Evolutionary conservation across 1,140 invertebrate genomes (phyloP), one percentile per base, ranked within the genome.

Genomic region (Elysia chlorotica): DNA sequence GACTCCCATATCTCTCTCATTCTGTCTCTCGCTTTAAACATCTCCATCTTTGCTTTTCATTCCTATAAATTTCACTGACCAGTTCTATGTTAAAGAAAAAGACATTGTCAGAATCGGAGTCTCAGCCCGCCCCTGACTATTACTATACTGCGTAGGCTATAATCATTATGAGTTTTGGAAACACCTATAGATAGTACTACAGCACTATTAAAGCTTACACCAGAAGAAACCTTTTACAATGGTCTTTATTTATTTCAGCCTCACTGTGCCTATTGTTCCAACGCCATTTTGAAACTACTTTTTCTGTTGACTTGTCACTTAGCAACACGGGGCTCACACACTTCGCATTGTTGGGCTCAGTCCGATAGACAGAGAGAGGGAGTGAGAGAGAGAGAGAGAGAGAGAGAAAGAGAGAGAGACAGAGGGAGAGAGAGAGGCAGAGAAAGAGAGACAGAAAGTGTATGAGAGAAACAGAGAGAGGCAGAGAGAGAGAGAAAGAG

Each of bases 301-400:
- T 14, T 48, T 14, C 41, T n/a, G n/a, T 14, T 48, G 10, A 48
- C 41, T 48, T 48, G n/a, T 48, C 41, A 48, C 10, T n/a, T n/a
- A 48, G 10, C 41, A 48, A 14, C 41, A 10, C n/a, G 41, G 10
- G 10, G 10, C n/a, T 10, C n/a, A n/a, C n/a, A 10, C 41, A 48
- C 41, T 14, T 10, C 10, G 10, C 10, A 48, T 14, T 10, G 41
- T 14, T 14, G n/a, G n/a, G 10, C 10, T 10, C n/a, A 48, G n/a
- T 48, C 41, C 10, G 35, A 61, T 21, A 37, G 35, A 70, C 30
- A 25, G 68, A 70, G 28, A 59, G 33, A 61, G 21, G 38, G 57
- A 59, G 33, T 37, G n/a, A 71, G 35, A 28, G 21, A 41, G 14
- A 37, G 33, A 59, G 53, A 37, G 56, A 71, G 53, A 38, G 68